These are phyloP conservation scores for Nemotelus nigrinus DNA, from an alignment of 2,888 invertebrate species.

Conservation along the genomic window DNA sequence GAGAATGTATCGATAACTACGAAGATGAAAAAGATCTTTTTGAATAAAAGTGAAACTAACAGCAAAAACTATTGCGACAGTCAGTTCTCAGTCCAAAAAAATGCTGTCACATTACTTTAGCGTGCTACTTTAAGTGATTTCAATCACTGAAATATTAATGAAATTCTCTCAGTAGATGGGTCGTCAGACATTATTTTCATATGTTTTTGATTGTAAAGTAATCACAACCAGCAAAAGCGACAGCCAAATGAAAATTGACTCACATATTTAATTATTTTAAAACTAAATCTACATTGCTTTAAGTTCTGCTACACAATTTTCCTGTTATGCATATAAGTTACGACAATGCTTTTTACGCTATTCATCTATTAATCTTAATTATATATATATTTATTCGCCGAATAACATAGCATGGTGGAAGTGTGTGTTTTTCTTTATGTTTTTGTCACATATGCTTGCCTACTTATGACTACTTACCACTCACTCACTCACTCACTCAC, in stretches of 20 bases:
- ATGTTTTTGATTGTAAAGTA: slow-evolving; percentile 20
- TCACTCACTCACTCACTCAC: no score
- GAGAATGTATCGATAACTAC: no score
- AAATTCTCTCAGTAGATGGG: no score
- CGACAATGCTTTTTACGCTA: no score
- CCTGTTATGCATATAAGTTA: no score
- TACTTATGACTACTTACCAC: no score
- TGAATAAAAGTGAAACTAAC: no score
- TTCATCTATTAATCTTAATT: neutral
- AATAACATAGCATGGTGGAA: neutral
- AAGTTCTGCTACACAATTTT: no score
- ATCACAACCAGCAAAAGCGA: slow-evolving; percentile 38
- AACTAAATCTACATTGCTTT: no score
- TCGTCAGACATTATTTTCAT: neutral
- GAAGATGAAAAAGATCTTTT: no score
- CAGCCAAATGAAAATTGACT: neutral
- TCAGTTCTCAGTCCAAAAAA: neutral
- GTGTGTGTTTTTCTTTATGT: neutral
- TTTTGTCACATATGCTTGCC: neutral
- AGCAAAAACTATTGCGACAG: no score
- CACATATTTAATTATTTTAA: neutral
- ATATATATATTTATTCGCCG: neutral
- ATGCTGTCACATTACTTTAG: neutral
- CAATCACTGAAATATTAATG: neutral
- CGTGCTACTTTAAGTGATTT: neutral